Base-by-base conservation (phyloP, 2,113 vertebrate species). In the Hassar affinis region DNA sequence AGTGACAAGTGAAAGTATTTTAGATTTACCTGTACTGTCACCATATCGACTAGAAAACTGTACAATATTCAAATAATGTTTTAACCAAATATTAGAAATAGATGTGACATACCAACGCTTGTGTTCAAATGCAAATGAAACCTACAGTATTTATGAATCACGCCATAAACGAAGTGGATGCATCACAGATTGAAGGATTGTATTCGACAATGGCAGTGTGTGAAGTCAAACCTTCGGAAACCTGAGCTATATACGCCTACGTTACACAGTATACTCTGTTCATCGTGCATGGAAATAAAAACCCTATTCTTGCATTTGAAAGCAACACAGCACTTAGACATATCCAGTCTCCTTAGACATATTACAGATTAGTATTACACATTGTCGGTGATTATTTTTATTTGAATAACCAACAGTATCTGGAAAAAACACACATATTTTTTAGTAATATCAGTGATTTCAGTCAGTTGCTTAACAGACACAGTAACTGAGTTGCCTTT, bases 51-150 rank as follows among this genome's bases (percentile, higher is more conserved):
- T 92, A 91, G 88, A 92, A 90, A 84, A 71, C 80, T 74, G 78
- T 87, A 85, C 84, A 81, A 84, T 78, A 78, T 79, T 84, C 72
- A 79, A 84, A 82, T 94, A 92, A 92, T 92, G 88, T 94, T 94
- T 92, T 93, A 92, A 94, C 93, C 92, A 93, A 94, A 95, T 94
- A 90, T 85, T 91, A 87, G 88, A 93, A 87, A 90, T 92, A 93
- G 91, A 89, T 92, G 91, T 85, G 92, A 94, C 91, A 92, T 91
- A 89, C 89, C 92, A 92, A 91, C 88, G 90, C 91, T 92, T 92
- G 91, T 93, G 94, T 93, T 93, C 87, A 92, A 92, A 92, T 86
- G 86, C 88, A 87, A 81, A 80, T 54, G 66, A 84, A 62, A 78
- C 75, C 68, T 79, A 84, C 83, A 79, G 77, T 90, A 89, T 92